Percentiles rank a stretch among this genome's conserved stretches.
Conservation (phyloP, 2,888 invertebrate species). For the Diloba caeruleocephala region DNA sequence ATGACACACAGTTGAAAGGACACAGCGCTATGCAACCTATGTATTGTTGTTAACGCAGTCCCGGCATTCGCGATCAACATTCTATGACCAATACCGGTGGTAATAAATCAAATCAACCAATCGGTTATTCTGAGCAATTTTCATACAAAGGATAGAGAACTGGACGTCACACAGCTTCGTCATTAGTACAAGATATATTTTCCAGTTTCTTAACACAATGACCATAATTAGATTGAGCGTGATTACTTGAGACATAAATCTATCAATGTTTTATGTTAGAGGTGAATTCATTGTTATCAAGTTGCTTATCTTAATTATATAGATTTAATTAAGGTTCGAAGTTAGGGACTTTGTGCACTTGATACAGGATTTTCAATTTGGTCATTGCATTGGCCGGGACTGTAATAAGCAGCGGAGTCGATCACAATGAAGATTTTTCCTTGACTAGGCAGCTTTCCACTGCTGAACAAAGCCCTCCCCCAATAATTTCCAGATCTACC, state of each 20-base stretch:
- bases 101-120: conserved; percentile 55
- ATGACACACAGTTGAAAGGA: conserved; percentile 61
- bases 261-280: conserved; percentile 22
- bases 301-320: conserved; percentile 18
- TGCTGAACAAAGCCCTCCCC: too few relatives aligned
- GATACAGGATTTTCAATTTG: background rate
- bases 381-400: too few relatives aligned
- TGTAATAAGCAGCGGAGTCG: too few relatives aligned
- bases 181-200: conserved; percentile 49
- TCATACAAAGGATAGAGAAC: conserved; percentile 58
- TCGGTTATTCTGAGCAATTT: conserved; percentile 59
- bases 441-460: too few relatives aligned
- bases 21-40: conserved; percentile 56
- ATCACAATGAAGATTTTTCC: too few relatives aligned
- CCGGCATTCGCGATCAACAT: conserved; percentile 59
- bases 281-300: conserved; percentile 27
- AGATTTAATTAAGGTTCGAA: conserved; percentile 16
- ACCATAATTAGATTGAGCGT: conserved; percentile 41
- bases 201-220: conserved; percentile 41
- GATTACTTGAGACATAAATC: conserved; percentile 43
- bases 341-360: conserved; percentile 9
- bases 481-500: too few relatives aligned
- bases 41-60: conserved; percentile 54
- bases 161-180: conserved; percentile 33
- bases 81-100: conserved; percentile 58